These are phyloP conservation scores for Aelia acuminata DNA, from an alignment of 2,888 invertebrate species.

Conservation along the genomic window DNA sequence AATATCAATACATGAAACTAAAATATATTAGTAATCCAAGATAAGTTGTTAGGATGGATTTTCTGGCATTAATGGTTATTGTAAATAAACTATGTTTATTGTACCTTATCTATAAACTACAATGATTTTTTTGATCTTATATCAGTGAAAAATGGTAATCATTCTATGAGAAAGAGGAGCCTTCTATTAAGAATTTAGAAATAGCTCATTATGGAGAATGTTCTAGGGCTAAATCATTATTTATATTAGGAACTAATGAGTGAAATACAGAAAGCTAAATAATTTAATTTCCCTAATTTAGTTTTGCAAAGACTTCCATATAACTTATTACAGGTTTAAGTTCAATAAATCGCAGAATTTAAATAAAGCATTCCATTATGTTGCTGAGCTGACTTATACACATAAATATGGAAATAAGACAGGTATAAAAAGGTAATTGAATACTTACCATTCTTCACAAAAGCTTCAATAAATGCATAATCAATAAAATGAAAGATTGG, in stretches of 20 bases:
- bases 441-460: slow-evolving; percentile 73
- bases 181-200: no score
- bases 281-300: not conserved
- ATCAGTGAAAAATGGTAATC: no score
- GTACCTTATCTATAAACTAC: no score
- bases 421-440: not conserved
- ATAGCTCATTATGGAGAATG: no score
- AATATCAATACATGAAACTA: no score
- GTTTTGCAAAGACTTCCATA: not conserved
- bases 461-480: slow-evolving; percentile 73
- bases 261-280: not conserved
- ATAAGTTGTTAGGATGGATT: no score
- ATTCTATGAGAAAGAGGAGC: no score
- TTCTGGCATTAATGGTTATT: no score
- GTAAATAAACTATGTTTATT: no score
- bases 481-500: slow-evolving; percentile 71
- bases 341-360: not conserved
- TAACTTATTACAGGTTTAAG: not conserved
- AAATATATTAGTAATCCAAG: no score
- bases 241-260: not conserved
- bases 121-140: no score
- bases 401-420: not conserved
- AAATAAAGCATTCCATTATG: not conserved
- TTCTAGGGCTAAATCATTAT: no score
- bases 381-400: not conserved